phyloP scores from a whole-genome alignment of 2,888 invertebrate species.

The Serrognathus titanus region DNA sequence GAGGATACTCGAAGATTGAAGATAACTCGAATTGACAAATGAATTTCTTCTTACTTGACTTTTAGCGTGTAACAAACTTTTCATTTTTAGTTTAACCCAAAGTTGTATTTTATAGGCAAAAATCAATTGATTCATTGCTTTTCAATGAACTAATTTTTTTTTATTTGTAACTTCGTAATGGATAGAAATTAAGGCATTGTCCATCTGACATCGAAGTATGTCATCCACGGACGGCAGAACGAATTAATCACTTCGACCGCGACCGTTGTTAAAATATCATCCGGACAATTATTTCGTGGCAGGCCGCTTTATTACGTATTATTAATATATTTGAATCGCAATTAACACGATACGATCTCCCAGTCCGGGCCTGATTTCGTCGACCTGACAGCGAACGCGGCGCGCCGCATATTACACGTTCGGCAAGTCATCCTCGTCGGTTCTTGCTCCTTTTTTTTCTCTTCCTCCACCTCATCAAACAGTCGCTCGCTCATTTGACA shows the following conservation, averaged over 20 bases:
- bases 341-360: conserved; percentile 13
- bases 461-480: conserved; percentile 16
- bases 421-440: conserved; percentile 22
- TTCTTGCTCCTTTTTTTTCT: too few relatives aligned
- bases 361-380: conserved; percentile 13
- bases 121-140: too few relatives aligned
- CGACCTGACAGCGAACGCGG: conserved; percentile 15
- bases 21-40: too few relatives aligned
- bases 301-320: conserved; percentile 6
- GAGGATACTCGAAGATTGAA: too few relatives aligned
- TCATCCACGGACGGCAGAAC: background rate
- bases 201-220: background rate
- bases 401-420: conserved; percentile 21
- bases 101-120: too few relatives aligned
- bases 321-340: conserved; percentile 16
- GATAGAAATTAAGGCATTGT: background rate
- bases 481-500: conserved; percentile 27
- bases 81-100: too few relatives aligned
- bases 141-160: too few relatives aligned
- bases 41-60: too few relatives aligned
- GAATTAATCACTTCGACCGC: conserved; percentile 11
- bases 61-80: too few relatives aligned
- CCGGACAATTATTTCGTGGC: conserved; percentile 5
- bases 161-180: too few relatives aligned
- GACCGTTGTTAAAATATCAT: conserved; percentile 9